A percentile compares a stretch with the other conserved stretches of the same genome.
These are phyloP conservation scores for Parnassius apollo DNA, from an alignment of 2,888 invertebrate species.

Conservation along the genomic window DNA sequence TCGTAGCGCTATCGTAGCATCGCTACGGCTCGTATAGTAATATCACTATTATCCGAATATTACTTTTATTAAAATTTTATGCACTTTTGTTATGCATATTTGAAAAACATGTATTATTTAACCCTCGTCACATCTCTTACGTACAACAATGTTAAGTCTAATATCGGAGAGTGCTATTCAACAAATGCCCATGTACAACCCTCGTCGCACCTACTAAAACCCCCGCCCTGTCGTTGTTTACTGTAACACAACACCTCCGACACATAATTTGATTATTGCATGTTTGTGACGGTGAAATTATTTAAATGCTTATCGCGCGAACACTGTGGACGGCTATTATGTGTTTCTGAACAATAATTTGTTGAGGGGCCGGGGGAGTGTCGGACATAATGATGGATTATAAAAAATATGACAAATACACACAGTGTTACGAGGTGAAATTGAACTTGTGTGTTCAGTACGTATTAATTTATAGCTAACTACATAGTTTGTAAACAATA, in stretches of 20 bases:
- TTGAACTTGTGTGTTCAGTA: neutral
- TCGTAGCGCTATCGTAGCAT: slow-evolving; percentile 11
- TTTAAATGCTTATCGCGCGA: slow-evolving; percentile 30
- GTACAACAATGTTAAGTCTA: slow-evolving; percentile 3
- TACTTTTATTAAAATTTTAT: neutral
- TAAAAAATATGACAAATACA: neutral
- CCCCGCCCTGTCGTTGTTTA: slow-evolving; percentile 1
- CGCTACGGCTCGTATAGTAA: neutral
- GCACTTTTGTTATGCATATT: too few species aligned
- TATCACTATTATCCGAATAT: too few species aligned
- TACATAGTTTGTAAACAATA: too few species aligned
- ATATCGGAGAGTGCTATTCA: slow-evolving; percentile 12
- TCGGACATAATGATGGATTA: neutral
- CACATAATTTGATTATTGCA: slow-evolving; percentile 23
- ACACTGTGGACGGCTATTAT: slow-evolving; percentile 15
- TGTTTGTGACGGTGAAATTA: slow-evolving; percentile 25
- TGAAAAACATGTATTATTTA: slow-evolving; percentile 12
- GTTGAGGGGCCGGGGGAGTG: slow-evolving; percentile 2
- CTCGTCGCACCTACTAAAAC: neutral
- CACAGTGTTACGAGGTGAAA: neutral
- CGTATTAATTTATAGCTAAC: too few species aligned
- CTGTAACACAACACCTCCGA: slow-evolving; percentile 23
- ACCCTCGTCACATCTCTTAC: slow-evolving; percentile 11
- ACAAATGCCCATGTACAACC: neutral
- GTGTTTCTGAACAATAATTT: slow-evolving; percentile 8